Evolutionary conservation across 2,797 vertebrate species (phyloP).

Genomic region (Onychomys torridus): DNA sequence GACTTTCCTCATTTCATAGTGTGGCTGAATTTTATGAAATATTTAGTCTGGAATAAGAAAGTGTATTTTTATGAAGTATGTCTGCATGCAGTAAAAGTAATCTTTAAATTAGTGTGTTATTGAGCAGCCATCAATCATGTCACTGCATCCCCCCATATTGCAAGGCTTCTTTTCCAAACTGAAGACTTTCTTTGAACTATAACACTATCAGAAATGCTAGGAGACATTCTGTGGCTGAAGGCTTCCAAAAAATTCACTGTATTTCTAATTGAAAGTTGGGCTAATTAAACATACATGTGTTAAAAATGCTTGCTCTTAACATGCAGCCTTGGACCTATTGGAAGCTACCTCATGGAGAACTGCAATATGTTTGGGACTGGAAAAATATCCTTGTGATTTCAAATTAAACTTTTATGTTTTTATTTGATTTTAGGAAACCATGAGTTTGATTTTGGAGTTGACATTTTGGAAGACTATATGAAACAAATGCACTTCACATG

Average conservation of each 20-base stretch:
- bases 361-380: not conserved
- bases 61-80: not conserved
- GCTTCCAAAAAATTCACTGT: not conserved
- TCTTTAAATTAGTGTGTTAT: not conserved
- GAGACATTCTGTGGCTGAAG: not conserved
- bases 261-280: constrained; percentile 2
- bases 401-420: not conserved
- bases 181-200: not conserved
- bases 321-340: not conserved
- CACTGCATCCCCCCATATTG: not conserved
- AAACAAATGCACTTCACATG: constrained; percentile 73
- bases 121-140: not conserved
- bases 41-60: not conserved
- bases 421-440: constrained; percentile 75
- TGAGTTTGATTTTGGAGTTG: constrained; percentile 81
- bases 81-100: not conserved
- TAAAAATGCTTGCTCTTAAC: not conserved
- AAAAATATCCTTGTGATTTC: not conserved
- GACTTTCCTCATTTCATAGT: not conserved
- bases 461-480: constrained; percentile 74
- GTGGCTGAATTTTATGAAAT: not conserved
- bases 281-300: not conserved
- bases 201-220: not conserved
- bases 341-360: not conserved
- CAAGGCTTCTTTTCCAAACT: not conserved